Evolutionary conservation across 2,113 vertebrate species (phyloP), one percentile per base, ranked within the genome.

Genomic region (Brienomyrus longianalis): DNA sequence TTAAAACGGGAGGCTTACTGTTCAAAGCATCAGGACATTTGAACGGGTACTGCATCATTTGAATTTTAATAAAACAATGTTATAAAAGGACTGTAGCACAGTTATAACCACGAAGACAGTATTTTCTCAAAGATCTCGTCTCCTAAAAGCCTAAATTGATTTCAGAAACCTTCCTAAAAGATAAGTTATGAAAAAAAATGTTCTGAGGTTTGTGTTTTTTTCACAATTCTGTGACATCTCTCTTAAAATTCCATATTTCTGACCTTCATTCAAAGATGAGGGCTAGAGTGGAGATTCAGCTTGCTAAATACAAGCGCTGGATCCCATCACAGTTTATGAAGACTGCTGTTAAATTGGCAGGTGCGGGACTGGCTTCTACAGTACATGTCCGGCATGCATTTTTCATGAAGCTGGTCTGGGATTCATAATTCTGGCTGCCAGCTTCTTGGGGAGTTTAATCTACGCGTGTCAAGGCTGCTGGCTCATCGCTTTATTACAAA

Each of bases 401-500:
- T 89, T 83, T 45, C 74, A 89, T 51, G n/a, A 48, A 21, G n/a
- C 48, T 21, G 66, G 43, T 35, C 50, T 89, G 77, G 31, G 31
- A 45, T 83, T 43, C 88, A 23, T 51, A 74, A 83, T 70, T 52
- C 62, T 31, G 3, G 3, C 45, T 77, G 45, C 87, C 52, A 23
- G 52, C 70, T 7, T 77, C 52, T 39, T 47, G 43, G 47, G 43
- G 45, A 45, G 54, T 62, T 85, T 17, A 62, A 89, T 86, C 51
- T 66, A 70, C 31, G 83, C 56, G 51, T 21, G 80, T 74, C 89
- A 62, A 51, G 47, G 15, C 35, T 19, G 27, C n/a, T 19, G n/a
- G 17, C 56, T 90, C 86, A 87, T 86, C 62, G 43, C 59, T 89
- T 89, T 54, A 89, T 89, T 89, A 89, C 54, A 56, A 43, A 48